Conservation (phyloP, 2,797 vertebrate species). For the Pseudochaenichthys georgianus region DNA sequence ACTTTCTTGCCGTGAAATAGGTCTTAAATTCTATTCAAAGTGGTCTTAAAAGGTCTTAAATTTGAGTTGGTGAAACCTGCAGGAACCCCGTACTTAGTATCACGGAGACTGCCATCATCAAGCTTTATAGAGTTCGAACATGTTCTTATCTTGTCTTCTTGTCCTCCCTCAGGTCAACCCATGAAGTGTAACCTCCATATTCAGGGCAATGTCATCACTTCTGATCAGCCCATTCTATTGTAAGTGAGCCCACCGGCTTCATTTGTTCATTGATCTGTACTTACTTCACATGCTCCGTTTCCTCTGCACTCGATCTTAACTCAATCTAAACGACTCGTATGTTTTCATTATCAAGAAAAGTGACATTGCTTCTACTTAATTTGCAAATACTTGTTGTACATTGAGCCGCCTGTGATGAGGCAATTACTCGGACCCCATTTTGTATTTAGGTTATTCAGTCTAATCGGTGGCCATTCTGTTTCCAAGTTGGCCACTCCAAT, state of each 20-base stretch:
- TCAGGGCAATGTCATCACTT: slow-evolving; percentile 97
- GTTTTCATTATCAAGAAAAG: background rate
- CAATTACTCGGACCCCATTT: background rate
- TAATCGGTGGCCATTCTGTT: background rate
- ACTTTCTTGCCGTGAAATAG: too few species aligned
- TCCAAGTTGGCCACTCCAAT: background rate
- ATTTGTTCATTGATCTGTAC: slow-evolving; percentile 4
- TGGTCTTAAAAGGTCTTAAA: too few species aligned
- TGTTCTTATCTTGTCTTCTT: slow-evolving; percentile 12
- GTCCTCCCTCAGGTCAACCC: slow-evolving; percentile 89
- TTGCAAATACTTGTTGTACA: background rate
- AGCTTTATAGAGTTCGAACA: background rate
- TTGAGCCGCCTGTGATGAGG: slow-evolving; percentile 3
- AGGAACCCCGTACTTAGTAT: background rate
- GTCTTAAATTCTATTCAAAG: too few species aligned
- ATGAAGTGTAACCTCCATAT: slow-evolving; percentile 99
- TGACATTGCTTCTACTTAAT: background rate
- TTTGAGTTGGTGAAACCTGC: too few species aligned
- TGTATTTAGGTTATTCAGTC: background rate
- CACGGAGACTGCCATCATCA: background rate
- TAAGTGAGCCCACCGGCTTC: slow-evolving; percentile 80
- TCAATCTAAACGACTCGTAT: background rate
- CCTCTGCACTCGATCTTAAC: background rate
- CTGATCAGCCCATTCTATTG: slow-evolving; percentile 98
- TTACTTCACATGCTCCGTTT: background rate